These are phyloP conservation scores for Mohoua ochrocephala DNA, from an alignment of 2,113 vertebrate species.

Conservation along the genomic window DNA sequence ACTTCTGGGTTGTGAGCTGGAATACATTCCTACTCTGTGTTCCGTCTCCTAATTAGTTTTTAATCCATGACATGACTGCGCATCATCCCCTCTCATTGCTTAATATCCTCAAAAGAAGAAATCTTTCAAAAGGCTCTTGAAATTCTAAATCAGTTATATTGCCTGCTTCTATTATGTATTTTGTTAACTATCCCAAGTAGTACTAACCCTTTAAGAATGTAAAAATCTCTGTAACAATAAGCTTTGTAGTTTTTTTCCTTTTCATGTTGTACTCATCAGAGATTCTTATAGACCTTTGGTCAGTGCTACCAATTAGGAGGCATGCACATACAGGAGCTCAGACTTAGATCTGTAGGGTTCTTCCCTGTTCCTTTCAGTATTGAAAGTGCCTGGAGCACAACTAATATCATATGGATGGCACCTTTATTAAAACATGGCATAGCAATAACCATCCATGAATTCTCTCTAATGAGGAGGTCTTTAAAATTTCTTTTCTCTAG, in stretches of 20 bases:
- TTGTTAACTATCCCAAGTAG: conserved; percentile 7
- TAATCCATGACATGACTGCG: conserved; percentile 31
- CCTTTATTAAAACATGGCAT: background rate
- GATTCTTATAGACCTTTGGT: background rate
- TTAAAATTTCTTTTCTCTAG: background rate
- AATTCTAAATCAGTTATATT: background rate
- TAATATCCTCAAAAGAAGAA: conserved; percentile 6
- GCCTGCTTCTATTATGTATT: background rate
- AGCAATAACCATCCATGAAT: background rate
- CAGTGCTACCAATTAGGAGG: background rate
- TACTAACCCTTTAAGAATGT: background rate
- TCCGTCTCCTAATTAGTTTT: conserved; percentile 40
- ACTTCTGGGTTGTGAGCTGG: background rate
- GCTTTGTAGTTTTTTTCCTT: background rate
- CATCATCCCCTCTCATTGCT: conserved; percentile 11
- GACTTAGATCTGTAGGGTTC: background rate
- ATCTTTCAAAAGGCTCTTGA: conserved; percentile 23
- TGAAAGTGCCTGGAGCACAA: background rate
- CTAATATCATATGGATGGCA: background rate
- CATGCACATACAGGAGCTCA: background rate
- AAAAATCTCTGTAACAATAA: background rate
- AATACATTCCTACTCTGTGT: conserved; percentile 24
- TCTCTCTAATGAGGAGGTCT: background rate
- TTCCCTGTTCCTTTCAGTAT: background rate
- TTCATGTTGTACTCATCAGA: background rate